A percentile compares a stretch with the other conserved stretches of the same genome.
Evolutionary conservation across 2,113 vertebrate species (phyloP).

Genomic region (Falcunculus frontatus): DNA sequence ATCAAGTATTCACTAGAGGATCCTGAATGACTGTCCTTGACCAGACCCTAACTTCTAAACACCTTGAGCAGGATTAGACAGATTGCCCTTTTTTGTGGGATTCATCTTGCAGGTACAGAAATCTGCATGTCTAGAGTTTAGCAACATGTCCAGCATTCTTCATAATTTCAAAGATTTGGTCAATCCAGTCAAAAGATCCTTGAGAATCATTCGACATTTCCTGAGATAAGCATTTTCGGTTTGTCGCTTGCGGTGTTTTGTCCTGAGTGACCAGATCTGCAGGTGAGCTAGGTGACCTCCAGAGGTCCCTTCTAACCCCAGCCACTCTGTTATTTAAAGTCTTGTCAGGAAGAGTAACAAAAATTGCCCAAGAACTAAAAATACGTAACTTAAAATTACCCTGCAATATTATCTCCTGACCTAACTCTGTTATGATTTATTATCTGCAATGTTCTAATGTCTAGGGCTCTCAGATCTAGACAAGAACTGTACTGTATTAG

Average conservation of each 20-base stretch:
- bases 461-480: background rate
- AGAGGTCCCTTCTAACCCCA: background rate
- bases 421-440: background rate
- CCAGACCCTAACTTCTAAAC: background rate
- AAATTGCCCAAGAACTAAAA: background rate
- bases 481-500: background rate
- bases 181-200: background rate
- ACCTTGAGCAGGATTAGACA: background rate
- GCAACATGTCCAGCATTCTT: background rate
- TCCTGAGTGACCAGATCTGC: accelerated
- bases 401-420: background rate
- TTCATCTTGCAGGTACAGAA: background rate
- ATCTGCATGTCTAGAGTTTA: background rate
- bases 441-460: background rate
- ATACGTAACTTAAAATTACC: background rate
- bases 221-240: background rate
- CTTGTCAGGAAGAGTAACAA: background rate
- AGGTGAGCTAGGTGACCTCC: background rate
- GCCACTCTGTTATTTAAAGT: background rate
- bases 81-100: background rate
- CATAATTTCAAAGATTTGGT: background rate
- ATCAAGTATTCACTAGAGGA: background rate
- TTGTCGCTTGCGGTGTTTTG: background rate
- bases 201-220: background rate
- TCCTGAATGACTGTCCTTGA: background rate